Evolutionary conservation across 2,888 invertebrate genomes (phyloP), one percentile per base, ranked within the genome.

Genomic region (Caenorhabditis panamensis): DNA sequence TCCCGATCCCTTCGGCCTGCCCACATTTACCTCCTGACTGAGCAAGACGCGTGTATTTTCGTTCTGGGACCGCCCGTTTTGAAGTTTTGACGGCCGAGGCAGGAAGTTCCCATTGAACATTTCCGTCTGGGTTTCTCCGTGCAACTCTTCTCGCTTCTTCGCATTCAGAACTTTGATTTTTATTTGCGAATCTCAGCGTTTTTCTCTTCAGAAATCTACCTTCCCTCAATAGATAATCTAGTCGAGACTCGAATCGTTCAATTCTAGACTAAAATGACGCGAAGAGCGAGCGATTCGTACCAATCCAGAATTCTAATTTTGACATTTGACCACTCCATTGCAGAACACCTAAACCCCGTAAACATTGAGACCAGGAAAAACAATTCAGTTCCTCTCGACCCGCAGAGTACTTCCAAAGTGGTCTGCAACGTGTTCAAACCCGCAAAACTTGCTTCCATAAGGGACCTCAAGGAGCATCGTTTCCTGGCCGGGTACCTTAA

Each of bases 381-480:
- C 31, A 31, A 6, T 41, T 16, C 5, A 9, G 5, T 41, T 16
- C 3, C 41, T 13, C 8, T 41, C 13, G 5, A 9, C 31, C 31
- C 31, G 9, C 31, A 41, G 13, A 13, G 13, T 41, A 41, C 41
- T 41, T 41, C 41, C 41, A 41, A 41, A 41, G 9, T 41, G 41
- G 41, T 41, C 41, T 41, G 41, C 41, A 16, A 41, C 41, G 41
- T 41, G 41, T 41, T 41, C 41, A 41, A 41, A 5, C 13, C 41
- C 2, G 16, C 9, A 41, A 41, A 41, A 41, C 20, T 44, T 62
- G 22, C 58, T 28, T 51, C 68, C 59, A 69, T 69, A 69, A 22
- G 68, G 59, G n/a, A 69, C 36, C 61, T 51, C 69, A 61, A 20
- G 61, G 61, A 63, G 71, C 71, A 71, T 62, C 47, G 24, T 58